Evolutionary conservation across 1,140 invertebrate species (phyloP).

Genomic region (Bicyclus anynana): DNA sequence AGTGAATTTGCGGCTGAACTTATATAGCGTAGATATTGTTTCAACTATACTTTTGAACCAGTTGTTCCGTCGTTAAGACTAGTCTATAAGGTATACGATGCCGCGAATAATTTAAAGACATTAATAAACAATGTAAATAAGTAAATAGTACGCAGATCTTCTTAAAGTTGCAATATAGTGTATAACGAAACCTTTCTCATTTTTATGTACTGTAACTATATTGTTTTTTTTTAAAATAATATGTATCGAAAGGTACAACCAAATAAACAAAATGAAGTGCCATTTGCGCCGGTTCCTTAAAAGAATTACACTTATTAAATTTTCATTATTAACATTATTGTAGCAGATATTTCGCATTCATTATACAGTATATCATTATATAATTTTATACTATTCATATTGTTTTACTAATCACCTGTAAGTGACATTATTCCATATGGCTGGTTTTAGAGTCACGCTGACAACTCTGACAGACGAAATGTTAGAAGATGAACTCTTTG

Average conservation of each 20-base stretch:
- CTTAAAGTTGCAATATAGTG: slow-evolving; percentile 25
- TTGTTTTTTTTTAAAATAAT: slow-evolving; percentile 1
- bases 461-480: no score
- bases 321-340: slow-evolving; percentile 32
- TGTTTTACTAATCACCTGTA: background rate
- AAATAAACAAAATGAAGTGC: slow-evolving; percentile 43
- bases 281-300: slow-evolving; percentile 60
- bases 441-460: no score
- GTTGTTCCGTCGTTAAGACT: slow-evolving; percentile 34
- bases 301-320: slow-evolving; percentile 36
- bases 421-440: no score
- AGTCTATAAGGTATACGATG: slow-evolving; percentile 32
- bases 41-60: slow-evolving; percentile 14
- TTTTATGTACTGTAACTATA: slow-evolving; percentile 12
- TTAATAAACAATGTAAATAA: slow-evolving; percentile 29
- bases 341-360: slow-evolving; percentile 44
- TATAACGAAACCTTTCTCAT: slow-evolving; percentile 14
- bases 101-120: slow-evolving; percentile 31
- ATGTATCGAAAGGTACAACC: slow-evolving; percentile 4
- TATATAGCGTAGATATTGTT: slow-evolving; percentile 7
- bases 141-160: slow-evolving; percentile 23
- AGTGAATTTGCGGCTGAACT: background rate
- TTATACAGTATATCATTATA: slow-evolving; percentile 55
- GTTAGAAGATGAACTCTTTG: no score
- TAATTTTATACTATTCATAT: slow-evolving; percentile 46